Base-by-base conservation (phyloP, 2,797 vertebrate genomes). In the Schizopygopsis pylzovi region DNA sequence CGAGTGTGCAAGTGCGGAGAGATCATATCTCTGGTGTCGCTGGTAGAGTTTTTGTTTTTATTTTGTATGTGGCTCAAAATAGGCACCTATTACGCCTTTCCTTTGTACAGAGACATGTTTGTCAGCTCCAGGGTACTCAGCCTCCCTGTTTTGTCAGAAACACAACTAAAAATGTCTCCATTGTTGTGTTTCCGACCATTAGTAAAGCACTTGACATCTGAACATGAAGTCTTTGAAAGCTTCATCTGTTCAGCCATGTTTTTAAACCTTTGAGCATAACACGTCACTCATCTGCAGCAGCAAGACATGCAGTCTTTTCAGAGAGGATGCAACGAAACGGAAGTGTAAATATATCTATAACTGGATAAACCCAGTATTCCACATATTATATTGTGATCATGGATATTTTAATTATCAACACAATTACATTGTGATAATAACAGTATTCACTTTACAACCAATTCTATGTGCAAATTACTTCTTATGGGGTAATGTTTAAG, bases 171-270 rank as follows among this genome's bases (percentile, higher is more conserved):
- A 47, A 37, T 18, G 13, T 28, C 16, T 65, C 18, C 6, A 80
- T 80, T 65, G 41, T 12, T 10, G 4, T 79, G 39, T 49, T 45
- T 67, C n/a, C 1, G 10, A 67, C 78, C 61, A 37, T 80, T n/a
- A 65, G 15, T 79, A 47, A 47, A 47, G n/a, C 16, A 33, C 59
- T 65, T 65, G 78, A 80, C 78, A 49, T 67, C 16, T 20, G 18
- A 49, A 43, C 18, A 80, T 80, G 9, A 49, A 33, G 41, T 80
- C 18, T 65, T 63, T 80, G 16, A 80, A 65, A 61, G 78, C 56
- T 45, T 79, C 22, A 28, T 63, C 39, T 45, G 39, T 28, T 79
- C 54, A 45, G n/a, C n/a, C n/a, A 79, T 61, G n/a, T 18, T 45
- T 79, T 65, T 67, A 80, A 33, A 65, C 16, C 25, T 28, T 63